Percentiles rank a stretch among this genome's conserved stretches.
These are phyloP conservation scores for Galbula dea DNA, from an alignment of 2,113 vertebrate species.

Conservation along the genomic window DNA sequence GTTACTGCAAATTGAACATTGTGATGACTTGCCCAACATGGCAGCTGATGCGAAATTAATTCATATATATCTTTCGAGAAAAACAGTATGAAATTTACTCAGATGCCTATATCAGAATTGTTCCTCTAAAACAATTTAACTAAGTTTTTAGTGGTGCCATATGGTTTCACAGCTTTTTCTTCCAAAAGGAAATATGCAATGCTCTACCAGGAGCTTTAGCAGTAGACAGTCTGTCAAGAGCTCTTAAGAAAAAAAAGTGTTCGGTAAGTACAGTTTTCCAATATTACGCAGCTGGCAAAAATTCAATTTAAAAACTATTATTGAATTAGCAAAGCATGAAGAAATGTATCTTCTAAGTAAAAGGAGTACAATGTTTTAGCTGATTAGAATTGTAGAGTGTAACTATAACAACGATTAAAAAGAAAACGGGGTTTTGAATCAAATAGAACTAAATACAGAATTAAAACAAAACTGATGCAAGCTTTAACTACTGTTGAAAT, in stretches of 20 bases:
- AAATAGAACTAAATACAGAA: not conserved
- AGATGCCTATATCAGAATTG: not conserved
- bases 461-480: not conserved
- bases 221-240: not conserved
- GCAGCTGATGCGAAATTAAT: not conserved
- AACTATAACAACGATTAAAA: slow-evolving; percentile 6
- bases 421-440: not conserved
- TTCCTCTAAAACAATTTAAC: not conserved
- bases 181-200: not conserved
- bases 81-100: not conserved
- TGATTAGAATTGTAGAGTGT: not conserved
- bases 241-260: not conserved
- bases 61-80: not conserved
- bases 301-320: slow-evolving; percentile 38
- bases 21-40: not conserved
- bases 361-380: not conserved
- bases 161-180: not conserved
- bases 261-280: not conserved
- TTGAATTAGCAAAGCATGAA: slow-evolving; percentile 40
- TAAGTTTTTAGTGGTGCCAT: not conserved
- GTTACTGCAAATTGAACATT: not conserved
- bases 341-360: not conserved
- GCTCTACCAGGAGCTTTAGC: not conserved
- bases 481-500: slow-evolving; percentile 17
- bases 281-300: slow-evolving; percentile 18